Percentiles rank a stretch among this genome's conserved stretches.
Conservation (phyloP, 2,888 invertebrate species). For the Itoplectis maculator region DNA sequence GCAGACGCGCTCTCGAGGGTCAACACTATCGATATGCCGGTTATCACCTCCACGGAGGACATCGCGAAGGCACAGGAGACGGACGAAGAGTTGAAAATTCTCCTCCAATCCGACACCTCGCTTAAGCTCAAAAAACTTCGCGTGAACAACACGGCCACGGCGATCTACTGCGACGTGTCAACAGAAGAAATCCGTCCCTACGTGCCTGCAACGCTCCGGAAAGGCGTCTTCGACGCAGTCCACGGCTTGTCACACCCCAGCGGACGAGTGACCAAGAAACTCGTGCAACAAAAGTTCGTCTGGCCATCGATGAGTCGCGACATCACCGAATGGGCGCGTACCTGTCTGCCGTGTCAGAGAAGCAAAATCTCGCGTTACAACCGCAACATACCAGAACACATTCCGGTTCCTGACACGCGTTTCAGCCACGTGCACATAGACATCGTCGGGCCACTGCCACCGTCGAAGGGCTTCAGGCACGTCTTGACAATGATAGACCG, state of each 20-base stretch:
- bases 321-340: slow-evolving; percentile 73
- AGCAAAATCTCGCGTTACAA: slow-evolving; percentile 75
- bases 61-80: slow-evolving; percentile 6
- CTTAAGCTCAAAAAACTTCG: slow-evolving; percentile 2
- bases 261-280: neutral
- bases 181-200: neutral
- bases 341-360: slow-evolving; percentile 78
- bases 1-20: slow-evolving; percentile 46
- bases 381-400: slow-evolving; percentile 66
- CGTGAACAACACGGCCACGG: too few species aligned
- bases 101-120: neutral
- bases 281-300: slow-evolving; percentile 7
- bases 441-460: slow-evolving; percentile 78
- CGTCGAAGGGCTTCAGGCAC: slow-evolving; percentile 74
- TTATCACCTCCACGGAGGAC: slow-evolving; percentile 1
- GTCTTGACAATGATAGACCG: too few species aligned
- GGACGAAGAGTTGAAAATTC: slow-evolving; percentile 18
- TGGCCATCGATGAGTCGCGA: slow-evolving; percentile 64
- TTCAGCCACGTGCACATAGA: slow-evolving; percentile 80
- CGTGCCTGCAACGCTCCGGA: neutral
- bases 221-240: neutral
- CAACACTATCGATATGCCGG: slow-evolving; percentile 32
- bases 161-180: neutral
- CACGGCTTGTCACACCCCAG: slow-evolving; percentile 1
- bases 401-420: slow-evolving; percentile 70